These are phyloP conservation scores for Mobula birostris DNA, from an alignment of 2,113 vertebrate species.

Conservation along the genomic window DNA sequence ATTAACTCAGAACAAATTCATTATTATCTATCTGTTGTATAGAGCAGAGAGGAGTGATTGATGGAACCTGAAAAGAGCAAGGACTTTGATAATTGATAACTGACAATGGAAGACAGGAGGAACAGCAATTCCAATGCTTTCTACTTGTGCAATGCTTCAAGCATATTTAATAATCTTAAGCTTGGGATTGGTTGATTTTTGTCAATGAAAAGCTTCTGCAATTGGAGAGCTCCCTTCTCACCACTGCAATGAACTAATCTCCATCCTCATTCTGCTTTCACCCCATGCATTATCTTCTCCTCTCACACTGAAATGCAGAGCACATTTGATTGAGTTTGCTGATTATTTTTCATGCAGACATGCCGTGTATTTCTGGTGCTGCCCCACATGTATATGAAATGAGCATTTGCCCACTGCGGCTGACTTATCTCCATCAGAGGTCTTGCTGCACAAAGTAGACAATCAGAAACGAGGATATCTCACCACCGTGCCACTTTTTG, in stretches of 20 bases:
- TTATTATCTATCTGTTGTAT: not conserved
- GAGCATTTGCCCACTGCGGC: too few species aligned
- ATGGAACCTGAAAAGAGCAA: not conserved
- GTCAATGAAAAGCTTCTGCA: not conserved
- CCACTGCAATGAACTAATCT: not conserved
- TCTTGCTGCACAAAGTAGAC: too few species aligned
- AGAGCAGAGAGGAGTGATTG: not conserved
- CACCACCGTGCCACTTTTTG: too few species aligned
- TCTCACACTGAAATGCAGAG: not conserved
- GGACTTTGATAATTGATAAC: not conserved
- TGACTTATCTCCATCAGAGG: too few species aligned
- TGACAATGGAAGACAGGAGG: not conserved
- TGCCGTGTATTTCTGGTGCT: not conserved
- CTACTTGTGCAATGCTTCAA: not conserved
- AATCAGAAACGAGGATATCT: too few species aligned
- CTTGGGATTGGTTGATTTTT: not conserved
- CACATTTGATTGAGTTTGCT: not conserved
- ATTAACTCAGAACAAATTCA: not conserved
- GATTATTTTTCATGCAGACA: not conserved
- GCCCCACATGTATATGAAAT: too few species aligned
- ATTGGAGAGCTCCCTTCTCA: not conserved
- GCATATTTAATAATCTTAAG: not conserved
- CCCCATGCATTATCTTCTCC: not conserved
- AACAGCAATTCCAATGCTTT: not conserved
- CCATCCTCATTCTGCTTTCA: not conserved